phyloP scores from a whole-genome alignment of 2,113 vertebrate species.

The Solenodon paradoxus region DNA sequence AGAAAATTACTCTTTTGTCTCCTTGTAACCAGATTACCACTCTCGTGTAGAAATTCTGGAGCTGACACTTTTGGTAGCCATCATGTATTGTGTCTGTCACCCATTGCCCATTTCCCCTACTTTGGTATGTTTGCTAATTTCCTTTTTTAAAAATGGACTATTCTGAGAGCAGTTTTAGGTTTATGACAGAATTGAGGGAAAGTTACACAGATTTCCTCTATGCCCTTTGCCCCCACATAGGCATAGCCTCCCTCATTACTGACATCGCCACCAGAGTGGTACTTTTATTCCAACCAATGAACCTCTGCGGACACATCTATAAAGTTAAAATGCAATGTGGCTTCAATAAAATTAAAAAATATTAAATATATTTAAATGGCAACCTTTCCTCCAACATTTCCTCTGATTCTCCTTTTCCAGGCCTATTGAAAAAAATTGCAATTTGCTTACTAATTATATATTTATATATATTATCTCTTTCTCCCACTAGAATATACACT shows the following conservation, averaged over 20 bases:
- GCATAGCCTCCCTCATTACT: background rate
- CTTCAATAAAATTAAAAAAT: too few species aligned
- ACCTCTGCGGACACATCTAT: background rate
- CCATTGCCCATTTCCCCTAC: background rate
- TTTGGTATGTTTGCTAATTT: background rate
- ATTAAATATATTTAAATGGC: background rate
- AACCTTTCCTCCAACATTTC: background rate
- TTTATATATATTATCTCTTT: background rate
- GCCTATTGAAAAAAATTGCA: background rate
- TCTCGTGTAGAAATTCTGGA: background rate
- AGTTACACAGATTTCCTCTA: background rate
- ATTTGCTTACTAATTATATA: background rate
- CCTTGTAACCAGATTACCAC: background rate
- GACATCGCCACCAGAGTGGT: background rate
- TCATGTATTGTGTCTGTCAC: background rate
- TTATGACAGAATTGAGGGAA: background rate
- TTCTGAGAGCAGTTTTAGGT: constrained; percentile 18
- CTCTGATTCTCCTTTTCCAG: background rate
- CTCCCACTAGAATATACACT: background rate
- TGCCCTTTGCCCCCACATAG: background rate
- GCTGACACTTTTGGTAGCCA: background rate
- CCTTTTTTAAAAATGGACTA: background rate
- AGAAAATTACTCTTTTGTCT: background rate
- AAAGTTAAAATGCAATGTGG: too few species aligned
- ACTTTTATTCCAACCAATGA: background rate